Conservation (phyloP, 2,113 vertebrate genomes). For the Zapornia atra region DNA sequence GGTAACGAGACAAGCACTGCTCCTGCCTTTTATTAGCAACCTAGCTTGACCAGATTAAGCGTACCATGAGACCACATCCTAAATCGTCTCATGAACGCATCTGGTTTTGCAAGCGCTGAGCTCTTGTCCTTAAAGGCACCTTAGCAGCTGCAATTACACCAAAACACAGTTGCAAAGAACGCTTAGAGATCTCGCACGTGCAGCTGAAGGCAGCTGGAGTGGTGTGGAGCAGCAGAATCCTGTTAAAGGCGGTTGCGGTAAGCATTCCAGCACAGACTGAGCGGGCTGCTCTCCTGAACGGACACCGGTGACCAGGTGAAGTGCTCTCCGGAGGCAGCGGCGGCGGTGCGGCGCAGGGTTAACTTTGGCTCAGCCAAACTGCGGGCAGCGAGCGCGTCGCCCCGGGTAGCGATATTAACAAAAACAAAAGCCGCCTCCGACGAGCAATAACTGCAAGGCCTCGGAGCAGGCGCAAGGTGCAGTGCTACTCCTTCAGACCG, state of each 20-base stretch:
- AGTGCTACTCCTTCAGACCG: no score
- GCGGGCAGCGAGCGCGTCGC: not conserved
- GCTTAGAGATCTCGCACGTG: not conserved
- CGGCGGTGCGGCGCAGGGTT: not conserved
- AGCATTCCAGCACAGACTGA: not conserved
- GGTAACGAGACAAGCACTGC: not conserved
- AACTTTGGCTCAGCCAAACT: rapidly evolving
- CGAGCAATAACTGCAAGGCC: rapidly evolving
- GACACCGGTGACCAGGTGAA: rapidly evolving
- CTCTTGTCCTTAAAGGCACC: not conserved
- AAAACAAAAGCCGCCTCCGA: not conserved
- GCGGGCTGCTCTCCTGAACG: not conserved
- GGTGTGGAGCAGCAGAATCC: no score
- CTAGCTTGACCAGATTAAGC: not conserved
- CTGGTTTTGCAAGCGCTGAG: not conserved
- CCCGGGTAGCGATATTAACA: rapidly evolving
- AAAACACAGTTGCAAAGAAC: rapidly evolving
- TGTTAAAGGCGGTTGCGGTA: not conserved
- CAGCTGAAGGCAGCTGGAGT: not conserved
- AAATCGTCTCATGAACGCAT: rapidly evolving
- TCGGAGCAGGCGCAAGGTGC: not conserved
- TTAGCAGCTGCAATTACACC: not conserved
- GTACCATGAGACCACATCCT: not conserved
- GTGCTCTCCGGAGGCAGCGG: rapidly evolving
- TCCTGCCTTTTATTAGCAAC: not conserved